Evolutionary conservation across 2,113 vertebrate genomes (phyloP).

Genomic region (Pardalotus punctatus): DNA sequence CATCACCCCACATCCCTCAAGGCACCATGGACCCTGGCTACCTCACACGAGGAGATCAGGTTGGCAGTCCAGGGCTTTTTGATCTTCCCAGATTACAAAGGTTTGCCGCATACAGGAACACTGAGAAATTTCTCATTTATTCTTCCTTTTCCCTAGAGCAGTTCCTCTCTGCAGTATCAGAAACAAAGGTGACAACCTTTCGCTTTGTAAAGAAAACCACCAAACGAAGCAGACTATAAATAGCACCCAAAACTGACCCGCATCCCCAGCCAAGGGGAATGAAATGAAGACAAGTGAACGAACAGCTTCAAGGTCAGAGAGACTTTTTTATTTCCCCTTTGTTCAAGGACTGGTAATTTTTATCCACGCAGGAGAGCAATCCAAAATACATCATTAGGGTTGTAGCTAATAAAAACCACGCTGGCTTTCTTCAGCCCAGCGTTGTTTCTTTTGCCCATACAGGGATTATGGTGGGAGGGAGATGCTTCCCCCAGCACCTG

Average conservation of each 20-base stretch:
- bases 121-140: slow-evolving; percentile 45
- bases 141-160: slow-evolving; percentile 43
- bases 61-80: not conserved
- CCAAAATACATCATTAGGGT: slow-evolving; percentile 50
- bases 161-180: slow-evolving; percentile 53
- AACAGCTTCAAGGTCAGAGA: slow-evolving; percentile 56
- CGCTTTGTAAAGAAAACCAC: slow-evolving; percentile 38
- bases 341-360: slow-evolving; percentile 62
- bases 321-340: not conserved
- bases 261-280: slow-evolving; percentile 37
- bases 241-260: slow-evolving; percentile 60
- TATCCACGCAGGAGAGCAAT: slow-evolving; percentile 46
- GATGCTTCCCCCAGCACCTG: not conserved
- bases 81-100: slow-evolving; percentile 42
- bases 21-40: not conserved
- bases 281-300: slow-evolving; percentile 56
- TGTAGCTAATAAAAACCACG: slow-evolving; percentile 17
- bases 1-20: not conserved
- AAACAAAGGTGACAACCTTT: slow-evolving; percentile 65
- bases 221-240: slow-evolving; percentile 37
- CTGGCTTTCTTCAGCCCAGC: not conserved
- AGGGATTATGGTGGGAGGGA: not conserved
- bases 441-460: not conserved
- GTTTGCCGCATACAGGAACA: not conserved
- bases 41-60: rapidly evolving